Evolutionary conservation across 2,113 vertebrate genomes (phyloP).

Genomic region (Pampusana beccarii): DNA sequence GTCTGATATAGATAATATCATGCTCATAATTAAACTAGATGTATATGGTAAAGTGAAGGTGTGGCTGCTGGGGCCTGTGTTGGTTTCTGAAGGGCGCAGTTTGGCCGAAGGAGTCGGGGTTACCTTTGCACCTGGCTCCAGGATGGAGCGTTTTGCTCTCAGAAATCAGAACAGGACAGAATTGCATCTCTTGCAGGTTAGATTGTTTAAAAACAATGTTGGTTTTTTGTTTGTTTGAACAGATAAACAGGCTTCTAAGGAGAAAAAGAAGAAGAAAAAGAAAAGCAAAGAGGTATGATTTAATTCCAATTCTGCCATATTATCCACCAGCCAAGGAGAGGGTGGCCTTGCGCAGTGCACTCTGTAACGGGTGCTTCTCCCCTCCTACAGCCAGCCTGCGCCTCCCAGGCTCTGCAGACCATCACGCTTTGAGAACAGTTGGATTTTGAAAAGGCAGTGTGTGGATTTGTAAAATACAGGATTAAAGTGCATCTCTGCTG

Average conservation of each 20-base stretch:
- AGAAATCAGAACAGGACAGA: not conserved
- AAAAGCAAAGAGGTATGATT: constrained; percentile 87
- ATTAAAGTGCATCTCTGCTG: not conserved
- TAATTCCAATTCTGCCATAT: not conserved
- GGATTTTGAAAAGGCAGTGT: not conserved
- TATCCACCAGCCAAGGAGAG: not conserved
- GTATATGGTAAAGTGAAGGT: not conserved
- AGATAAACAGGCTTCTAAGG: constrained; percentile 86
- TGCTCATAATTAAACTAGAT: not conserved
- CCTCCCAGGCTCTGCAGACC: not conserved
- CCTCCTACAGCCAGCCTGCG: not conserved
- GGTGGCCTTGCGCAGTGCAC: not conserved
- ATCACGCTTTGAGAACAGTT: not conserved
- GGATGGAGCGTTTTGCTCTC: not conserved
- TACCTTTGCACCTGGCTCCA: not conserved
- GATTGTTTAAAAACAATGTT: not conserved
- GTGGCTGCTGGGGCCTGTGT: not conserved
- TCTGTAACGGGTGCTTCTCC: too few species aligned
- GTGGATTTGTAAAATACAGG: not conserved
- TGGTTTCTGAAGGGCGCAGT: not conserved
- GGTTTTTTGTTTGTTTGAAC: not conserved
- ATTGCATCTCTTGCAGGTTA: not conserved
- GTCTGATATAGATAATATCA: not conserved
- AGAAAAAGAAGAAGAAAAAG: constrained; percentile 96
- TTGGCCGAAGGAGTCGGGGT: not conserved